These are phyloP conservation scores for Pangasius larnaudii DNA, from an alignment of 2,797 vertebrate species.

Conservation along the genomic window DNA sequence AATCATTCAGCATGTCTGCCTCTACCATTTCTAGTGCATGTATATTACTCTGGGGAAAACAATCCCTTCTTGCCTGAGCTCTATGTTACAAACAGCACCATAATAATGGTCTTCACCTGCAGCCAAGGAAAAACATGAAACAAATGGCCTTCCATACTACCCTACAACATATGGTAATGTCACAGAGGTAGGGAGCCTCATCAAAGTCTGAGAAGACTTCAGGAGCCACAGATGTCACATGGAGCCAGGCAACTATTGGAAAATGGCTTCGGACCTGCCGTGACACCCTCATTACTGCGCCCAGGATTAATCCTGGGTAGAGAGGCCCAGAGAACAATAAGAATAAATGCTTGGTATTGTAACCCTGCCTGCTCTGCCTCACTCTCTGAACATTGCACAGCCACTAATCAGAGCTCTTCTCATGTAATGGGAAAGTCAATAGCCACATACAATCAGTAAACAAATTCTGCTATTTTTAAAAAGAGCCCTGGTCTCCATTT, in stretches of 20 bases:
- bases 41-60: constrained; percentile 29
- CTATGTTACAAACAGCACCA: constrained; percentile 34
- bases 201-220: constrained; percentile 39
- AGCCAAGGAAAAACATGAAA: constrained; percentile 26
- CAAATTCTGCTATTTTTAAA: constrained; percentile 85
- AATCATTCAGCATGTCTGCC: constrained; percentile 13
- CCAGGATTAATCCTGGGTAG: constrained; percentile 56
- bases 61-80: constrained; percentile 32
- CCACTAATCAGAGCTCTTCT: constrained; percentile 82
- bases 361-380: constrained; percentile 65
- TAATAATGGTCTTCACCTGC: constrained; percentile 43
- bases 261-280: constrained; percentile 62
- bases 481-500: constrained; percentile 85
- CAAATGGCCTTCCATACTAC: constrained; percentile 26
- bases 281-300: constrained; percentile 65
- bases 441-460: constrained; percentile 88
- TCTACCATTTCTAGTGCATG: constrained; percentile 10
- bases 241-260: constrained; percentile 56
- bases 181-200: constrained; percentile 21
- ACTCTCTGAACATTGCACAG: constrained; percentile 56
- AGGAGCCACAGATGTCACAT: constrained; percentile 39
- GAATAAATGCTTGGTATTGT: constrained; percentile 70
- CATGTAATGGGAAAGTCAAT: constrained; percentile 87
- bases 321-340: constrained; percentile 67
- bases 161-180: constrained; percentile 43